Percentiles rank a stretch among this genome's conserved stretches.
phyloP scores from a whole-genome alignment of 2,888 invertebrate genomes.

The Lobophora halterata region DNA sequence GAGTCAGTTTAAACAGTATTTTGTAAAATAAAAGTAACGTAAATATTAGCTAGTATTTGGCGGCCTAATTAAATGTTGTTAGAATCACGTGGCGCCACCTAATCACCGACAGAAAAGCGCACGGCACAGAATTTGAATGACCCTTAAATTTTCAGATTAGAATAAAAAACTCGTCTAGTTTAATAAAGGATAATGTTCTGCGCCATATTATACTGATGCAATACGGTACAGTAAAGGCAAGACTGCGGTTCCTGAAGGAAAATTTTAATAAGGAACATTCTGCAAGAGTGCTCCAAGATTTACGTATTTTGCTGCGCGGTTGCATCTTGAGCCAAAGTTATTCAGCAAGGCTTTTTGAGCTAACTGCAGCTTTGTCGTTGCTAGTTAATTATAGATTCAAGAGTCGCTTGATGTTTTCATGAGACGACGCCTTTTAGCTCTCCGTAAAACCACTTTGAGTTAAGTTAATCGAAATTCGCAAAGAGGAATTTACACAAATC shows the following conservation, averaged over 20 bases:
- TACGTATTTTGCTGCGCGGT: conserved; percentile 35
- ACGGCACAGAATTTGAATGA: conserved; percentile 54
- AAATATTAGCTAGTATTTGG: too few relatives aligned
- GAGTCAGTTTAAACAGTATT: too few relatives aligned
- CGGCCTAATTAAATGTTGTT: conserved; percentile 43
- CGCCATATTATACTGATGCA: conserved; percentile 41
- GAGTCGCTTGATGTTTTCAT: background rate
- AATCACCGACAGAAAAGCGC: conserved; percentile 53
- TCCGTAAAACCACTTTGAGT: too few relatives aligned
- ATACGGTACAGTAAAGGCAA: conserved; percentile 35
- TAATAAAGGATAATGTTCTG: conserved; percentile 44
- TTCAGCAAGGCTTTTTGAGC: conserved; percentile 21
- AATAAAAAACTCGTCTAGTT: conserved; percentile 42
- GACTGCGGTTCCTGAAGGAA: conserved; percentile 37
- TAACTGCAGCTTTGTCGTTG: conserved; percentile 14
- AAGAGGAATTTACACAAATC: background rate
- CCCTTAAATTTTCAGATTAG: conserved; percentile 45
- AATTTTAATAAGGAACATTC: conserved; percentile 53
- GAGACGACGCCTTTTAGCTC: background rate
- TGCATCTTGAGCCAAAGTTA: conserved; percentile 22
- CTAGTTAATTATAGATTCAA: conserved; percentile 13
- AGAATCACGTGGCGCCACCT: conserved; percentile 46
- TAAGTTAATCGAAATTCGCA: background rate
- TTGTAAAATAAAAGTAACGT: too few relatives aligned
- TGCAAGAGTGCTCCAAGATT: conserved; percentile 36